Evolutionary conservation across 1,140 invertebrate species (phyloP).

Genomic region (Trachymyrmex septentrionalis): DNA sequence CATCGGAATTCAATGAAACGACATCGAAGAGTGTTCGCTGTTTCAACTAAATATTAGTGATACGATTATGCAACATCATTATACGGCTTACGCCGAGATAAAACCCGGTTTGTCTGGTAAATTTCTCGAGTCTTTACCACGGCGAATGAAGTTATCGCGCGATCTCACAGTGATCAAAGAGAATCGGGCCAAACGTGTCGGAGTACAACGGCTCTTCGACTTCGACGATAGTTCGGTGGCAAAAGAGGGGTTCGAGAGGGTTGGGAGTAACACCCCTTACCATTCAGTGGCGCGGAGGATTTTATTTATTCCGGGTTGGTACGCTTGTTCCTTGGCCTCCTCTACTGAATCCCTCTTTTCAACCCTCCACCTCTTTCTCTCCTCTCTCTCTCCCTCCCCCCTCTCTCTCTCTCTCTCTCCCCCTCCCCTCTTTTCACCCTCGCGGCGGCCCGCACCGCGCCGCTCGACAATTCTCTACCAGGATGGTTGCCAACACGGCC

Average conservation of each 20-base stretch:
- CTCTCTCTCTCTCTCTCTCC: background rate
- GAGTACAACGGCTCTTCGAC: conserved; percentile 67
- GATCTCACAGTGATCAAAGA: conserved; percentile 77
- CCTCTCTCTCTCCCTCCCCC: conserved; percentile 4
- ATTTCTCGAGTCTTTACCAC: conserved; percentile 63
- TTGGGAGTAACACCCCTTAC: conserved; percentile 67
- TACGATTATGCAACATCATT: conserved; percentile 6
- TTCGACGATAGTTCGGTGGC: conserved; percentile 69
- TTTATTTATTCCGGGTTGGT: conserved; percentile 82
- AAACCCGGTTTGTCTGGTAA: conserved; percentile 54
- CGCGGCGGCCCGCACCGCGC: conserved; percentile 55
- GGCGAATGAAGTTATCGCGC: conserved; percentile 72
- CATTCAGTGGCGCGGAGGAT: conserved; percentile 72
- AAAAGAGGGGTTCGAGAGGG: conserved; percentile 57
- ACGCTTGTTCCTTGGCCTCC: conserved; percentile 78
- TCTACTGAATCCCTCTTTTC: conserved; percentile 77
- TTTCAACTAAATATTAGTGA: background rate
- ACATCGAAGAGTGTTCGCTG: background rate
- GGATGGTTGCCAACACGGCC: conserved; percentile 76
- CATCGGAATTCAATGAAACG: background rate
- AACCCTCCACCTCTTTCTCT: conserved; percentile 66
- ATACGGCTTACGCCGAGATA: conserved; percentile 41
- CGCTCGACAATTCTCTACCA: conserved; percentile 75
- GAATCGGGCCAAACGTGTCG: conserved; percentile 72
- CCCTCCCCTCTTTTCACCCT: conserved; percentile 33